Base-by-base conservation (phyloP, 2,113 vertebrate genomes). In the Etheostoma spectabile region DNA sequence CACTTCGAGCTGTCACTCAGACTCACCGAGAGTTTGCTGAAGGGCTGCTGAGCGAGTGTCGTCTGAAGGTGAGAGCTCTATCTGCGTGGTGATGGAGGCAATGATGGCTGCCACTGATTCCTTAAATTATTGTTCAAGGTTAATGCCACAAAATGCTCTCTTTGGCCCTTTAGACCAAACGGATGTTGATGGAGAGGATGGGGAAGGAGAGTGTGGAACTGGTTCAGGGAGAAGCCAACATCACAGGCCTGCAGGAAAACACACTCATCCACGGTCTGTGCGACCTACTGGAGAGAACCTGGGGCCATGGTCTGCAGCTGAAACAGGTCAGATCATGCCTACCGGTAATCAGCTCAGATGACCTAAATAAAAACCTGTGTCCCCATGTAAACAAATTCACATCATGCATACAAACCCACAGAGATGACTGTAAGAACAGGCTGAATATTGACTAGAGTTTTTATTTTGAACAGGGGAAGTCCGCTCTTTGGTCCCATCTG, bases 181-280 rank as follows among this genome's bases (percentile, higher is more conserved):
- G 97, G 53, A 99, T 99, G 98, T 78, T 99, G 93, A 98, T 99
- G 92, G 98, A 99, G 87, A 97, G 99, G 88, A 99, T 99, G 97
- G 98, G 97, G 42, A 96, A 97, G 5, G 97, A 99, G 93, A 96
- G 97, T 1, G 95, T 97, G 46, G 98, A 99, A 66, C 92, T 97
- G 82, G 97, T 98, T 67, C 98, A 99, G 14, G 98, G 97, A 51
- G 98, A 99, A 82, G 97, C 96, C 52, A 98, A 95, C 86, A 97
- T 99, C 88, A 98, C 97, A 0, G 98, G 98, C 56, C 91, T 99
- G 82, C 97, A 98, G 89, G 97, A 99, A 88, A 99, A 97, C 87
- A 99, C 97, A 0, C 93, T 99, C 82, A 99, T 99, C 38, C 97
- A 97, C 60, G 87, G 93, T 66, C 96, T 99, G 78, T 99, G 98